These are phyloP conservation scores for Protosalanx chinensis DNA, from an alignment of 2,797 vertebrate genomes.

Conservation along the genomic window DNA sequence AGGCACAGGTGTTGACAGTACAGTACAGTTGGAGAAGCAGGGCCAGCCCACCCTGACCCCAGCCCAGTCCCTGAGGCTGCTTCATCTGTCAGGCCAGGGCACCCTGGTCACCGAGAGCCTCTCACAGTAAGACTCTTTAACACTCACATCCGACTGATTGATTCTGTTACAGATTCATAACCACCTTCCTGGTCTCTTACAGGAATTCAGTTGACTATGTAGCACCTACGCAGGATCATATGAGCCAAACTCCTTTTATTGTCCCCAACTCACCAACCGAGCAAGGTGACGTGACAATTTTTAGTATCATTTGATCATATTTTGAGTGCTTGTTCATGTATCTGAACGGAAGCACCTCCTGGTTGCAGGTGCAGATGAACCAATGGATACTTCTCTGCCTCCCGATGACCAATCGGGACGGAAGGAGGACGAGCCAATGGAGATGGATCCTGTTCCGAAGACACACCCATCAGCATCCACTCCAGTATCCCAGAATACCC, in stretches of 20 bases:
- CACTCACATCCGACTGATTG: too few species aligned
- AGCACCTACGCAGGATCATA: conserved; percentile 73
- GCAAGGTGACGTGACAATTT: conserved; percentile 43
- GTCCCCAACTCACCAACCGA: conserved; percentile 89
- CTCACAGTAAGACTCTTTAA: conserved; percentile 77
- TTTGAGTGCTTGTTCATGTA: background rate
- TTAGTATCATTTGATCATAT: background rate
- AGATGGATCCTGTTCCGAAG: conserved; percentile 53
- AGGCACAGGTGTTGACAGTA: conserved; percentile 75
- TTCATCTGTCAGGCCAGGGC: conserved; percentile 89
- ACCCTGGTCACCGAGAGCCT: conserved; percentile 77
- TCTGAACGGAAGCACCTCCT: background rate
- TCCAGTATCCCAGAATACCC: conserved; percentile 78
- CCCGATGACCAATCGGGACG: conserved; percentile 52
- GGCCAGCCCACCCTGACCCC: conserved; percentile 72
- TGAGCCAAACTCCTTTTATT: conserved; percentile 75
- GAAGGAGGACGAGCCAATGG: conserved; percentile 60
- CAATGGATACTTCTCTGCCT: conserved; percentile 73
- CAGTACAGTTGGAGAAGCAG: conserved; percentile 63
- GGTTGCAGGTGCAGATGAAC: conserved; percentile 64
- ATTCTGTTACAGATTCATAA: background rate
- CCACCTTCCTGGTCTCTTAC: conserved; percentile 10
- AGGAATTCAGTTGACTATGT: conserved; percentile 82
- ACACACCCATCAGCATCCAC: conserved; percentile 76
- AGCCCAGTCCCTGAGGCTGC: conserved; percentile 76